These are phyloP conservation scores for Epizoanthus fatuus DNA, from an alignment of 92 coral and sea anemone genomes.

Conservation along the genomic window DNA sequence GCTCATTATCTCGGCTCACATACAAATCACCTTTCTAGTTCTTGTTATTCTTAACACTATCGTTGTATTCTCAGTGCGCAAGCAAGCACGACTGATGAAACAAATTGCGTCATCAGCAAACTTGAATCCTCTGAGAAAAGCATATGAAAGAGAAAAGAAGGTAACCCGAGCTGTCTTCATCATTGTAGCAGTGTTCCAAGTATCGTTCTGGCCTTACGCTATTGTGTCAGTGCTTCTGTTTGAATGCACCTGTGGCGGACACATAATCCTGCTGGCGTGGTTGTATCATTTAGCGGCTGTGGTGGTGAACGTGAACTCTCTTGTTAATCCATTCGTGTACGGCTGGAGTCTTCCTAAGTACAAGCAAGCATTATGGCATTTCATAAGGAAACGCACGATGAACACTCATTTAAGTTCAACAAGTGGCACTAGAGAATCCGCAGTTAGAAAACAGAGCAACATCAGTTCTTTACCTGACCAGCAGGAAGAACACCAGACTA, in stretches of 20 bases:
- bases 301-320: constrained; percentile 25
- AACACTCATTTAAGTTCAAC: not conserved
- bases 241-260: not conserved
- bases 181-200: constrained; percentile 20
- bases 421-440: not conserved
- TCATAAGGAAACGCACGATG: not conserved
- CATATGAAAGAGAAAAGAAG: constrained; percentile 26
- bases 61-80: constrained; percentile 10
- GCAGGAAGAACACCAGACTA: not conserved
- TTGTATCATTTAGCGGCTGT: constrained; percentile 13
- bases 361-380: constrained; percentile 13
- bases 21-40: not conserved
- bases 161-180: constrained; percentile 34
- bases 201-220: constrained; percentile 26
- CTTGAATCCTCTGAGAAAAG: not conserved
- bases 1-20: constrained; percentile 31
- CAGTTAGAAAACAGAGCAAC: not conserved
- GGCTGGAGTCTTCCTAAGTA: constrained; percentile 41
- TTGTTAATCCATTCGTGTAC: constrained; percentile 27
- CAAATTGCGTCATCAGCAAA: not conserved
- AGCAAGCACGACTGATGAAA: constrained; percentile 10
- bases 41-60: constrained; percentile 9
- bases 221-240: constrained; percentile 14
- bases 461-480: not conserved
- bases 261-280: constrained; percentile 16